Evolutionary conservation across 2,888 invertebrate species (phyloP).

Genomic region (Brachyptera risi): DNA sequence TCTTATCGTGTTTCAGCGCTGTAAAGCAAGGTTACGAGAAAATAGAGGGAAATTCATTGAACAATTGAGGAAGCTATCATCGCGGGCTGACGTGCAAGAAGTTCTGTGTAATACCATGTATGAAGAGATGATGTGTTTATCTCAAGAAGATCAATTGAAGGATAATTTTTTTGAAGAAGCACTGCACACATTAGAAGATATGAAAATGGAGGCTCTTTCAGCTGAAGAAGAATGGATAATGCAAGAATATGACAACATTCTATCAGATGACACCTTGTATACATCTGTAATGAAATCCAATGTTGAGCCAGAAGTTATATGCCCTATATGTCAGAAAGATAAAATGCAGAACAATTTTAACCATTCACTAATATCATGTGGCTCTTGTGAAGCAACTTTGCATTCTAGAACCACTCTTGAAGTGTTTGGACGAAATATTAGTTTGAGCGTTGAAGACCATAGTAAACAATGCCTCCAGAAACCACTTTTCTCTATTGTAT

Average conservation of each 20-base stretch:
- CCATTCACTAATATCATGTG: slow-evolving; percentile 38
- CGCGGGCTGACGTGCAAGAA: slow-evolving; percentile 7
- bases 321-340: slow-evolving; percentile 44
- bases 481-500: slow-evolving; percentile 40
- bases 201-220: slow-evolving; percentile 9
- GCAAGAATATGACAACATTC: slow-evolving; percentile 42
- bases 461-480: slow-evolving; percentile 36
- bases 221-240: slow-evolving; percentile 41
- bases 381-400: slow-evolving; percentile 39
- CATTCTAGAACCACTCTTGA: slow-evolving; percentile 35
- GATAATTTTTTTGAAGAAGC: background rate
- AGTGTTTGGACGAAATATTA: slow-evolving; percentile 38
- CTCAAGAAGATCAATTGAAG: background rate
- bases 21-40: slow-evolving; percentile 17
- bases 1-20: slow-evolving; percentile 27
- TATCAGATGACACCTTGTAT: slow-evolving; percentile 39
- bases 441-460: slow-evolving; percentile 38
- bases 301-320: slow-evolving; percentile 39
- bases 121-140: background rate
- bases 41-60: slow-evolving; percentile 24
- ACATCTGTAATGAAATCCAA: slow-evolving; percentile 34
- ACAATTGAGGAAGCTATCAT: slow-evolving; percentile 16
- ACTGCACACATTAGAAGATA: background rate
- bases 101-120: background rate
- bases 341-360: slow-evolving; percentile 34